Percentiles rank a stretch among this genome's conserved stretches.
phyloP scores from a whole-genome alignment of 2,888 invertebrate genomes.

The Balanococcus diminutus region DNA sequence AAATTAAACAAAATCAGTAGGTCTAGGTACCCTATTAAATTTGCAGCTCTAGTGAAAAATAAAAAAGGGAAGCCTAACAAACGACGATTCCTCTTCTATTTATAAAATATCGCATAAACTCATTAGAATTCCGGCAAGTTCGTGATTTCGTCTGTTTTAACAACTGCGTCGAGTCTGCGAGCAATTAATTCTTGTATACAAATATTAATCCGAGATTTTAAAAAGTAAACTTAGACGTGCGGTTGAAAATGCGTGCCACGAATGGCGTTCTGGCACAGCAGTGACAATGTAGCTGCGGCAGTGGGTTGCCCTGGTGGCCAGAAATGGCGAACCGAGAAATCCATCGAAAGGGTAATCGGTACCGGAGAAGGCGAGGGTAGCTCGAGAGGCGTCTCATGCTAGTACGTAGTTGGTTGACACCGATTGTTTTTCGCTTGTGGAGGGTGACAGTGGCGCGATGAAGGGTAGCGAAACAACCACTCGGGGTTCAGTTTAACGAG shows the following conservation, averaged over 20 bases:
- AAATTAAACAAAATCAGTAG: too few species aligned
- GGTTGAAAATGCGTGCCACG: background rate
- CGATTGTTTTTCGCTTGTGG: background rate
- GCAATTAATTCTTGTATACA: conserved; percentile 22
- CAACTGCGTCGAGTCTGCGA: background rate
- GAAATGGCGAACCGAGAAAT: conserved; percentile 8
- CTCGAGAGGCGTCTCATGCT: background rate
- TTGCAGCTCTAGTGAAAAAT: too few species aligned
- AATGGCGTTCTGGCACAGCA: background rate
- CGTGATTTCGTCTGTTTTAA: background rate
- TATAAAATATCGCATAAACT: background rate
- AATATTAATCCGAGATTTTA: background rate
- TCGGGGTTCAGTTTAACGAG: conserved; percentile 30
- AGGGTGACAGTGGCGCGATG: conserved; percentile 11
- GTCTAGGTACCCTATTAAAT: too few species aligned
- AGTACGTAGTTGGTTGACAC: conserved; percentile 36
- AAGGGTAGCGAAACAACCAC: conserved; percentile 36
- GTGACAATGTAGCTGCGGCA: background rate
- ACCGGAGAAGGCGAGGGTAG: too few species aligned
- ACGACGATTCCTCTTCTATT: too few species aligned
- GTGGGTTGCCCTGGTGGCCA: background rate
- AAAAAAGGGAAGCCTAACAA: too few species aligned
- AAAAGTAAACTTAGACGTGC: background rate
- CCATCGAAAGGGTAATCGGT: background rate
- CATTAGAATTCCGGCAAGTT: background rate